Base-by-base conservation (phyloP, 1,140 invertebrate species). In the Drosophila nigromelanica region DNA sequence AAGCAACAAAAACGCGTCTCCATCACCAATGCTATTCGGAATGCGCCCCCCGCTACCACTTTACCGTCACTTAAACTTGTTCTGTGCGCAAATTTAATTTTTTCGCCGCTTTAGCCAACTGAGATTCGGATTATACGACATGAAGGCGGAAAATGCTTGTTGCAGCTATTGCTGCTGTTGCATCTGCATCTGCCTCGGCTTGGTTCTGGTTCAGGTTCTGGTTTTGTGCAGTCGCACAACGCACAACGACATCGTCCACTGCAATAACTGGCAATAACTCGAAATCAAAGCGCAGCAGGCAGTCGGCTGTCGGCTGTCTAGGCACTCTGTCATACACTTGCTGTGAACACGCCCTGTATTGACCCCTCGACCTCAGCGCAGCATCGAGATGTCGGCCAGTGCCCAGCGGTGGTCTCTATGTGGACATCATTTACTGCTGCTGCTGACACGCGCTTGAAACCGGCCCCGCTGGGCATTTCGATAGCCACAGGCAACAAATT, bases 41-140 rank as follows among this genome's bases (percentile, higher is more conserved):
- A 33, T 15, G 64, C 11, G 15, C n/a, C 54, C 50, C 77, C 35
- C 47, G 37, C 5, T 43, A 3, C 52, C 39, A 30, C 54, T 48
- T 42, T 47, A 37, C 51, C 43, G 39, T 61, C 82, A 87, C 82
- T 87, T 89, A 86, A 86, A 86, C 82, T 86, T 87, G 82, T 86
- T 87, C 78, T 69, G 35, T 89, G 67, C 73, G 82, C 78, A 86
- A 86, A 87, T 82, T 86, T 78, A 87, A 86, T 87, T 86, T 86
- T 82, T 87, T 82, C 63, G 33, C 58, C 54, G 73, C 55, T 86
- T 66, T 75, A 69, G 66, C 72, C 81, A 81, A 79, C 82, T 78
- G 82, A 76, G 82, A 82, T 86, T 87, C 78, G 52, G 76, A 87
- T 87, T 82, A 78, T 78, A 79, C 64, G 82, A 78, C 63, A 86